phyloP scores from a whole-genome alignment of 2,888 invertebrate genomes.

The Mesorhabditis spiculigera region DNA sequence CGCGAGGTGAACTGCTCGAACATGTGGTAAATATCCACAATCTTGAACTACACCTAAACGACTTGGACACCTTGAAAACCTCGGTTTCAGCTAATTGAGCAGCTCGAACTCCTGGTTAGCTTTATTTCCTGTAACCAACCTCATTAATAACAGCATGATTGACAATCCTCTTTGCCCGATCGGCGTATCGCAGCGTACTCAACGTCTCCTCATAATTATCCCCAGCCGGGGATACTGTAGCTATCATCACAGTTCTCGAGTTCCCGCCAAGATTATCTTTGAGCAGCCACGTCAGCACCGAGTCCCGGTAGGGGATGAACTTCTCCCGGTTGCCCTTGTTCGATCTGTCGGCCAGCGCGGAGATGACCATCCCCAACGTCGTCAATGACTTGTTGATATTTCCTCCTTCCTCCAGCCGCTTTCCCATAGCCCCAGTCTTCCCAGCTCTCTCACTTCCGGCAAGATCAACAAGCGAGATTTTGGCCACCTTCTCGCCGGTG shows the following conservation, averaged over 20 bases:
- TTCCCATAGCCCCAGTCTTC: conserved; percentile 96
- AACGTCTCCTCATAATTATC: conserved; percentile 98
- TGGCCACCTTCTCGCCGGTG: conserved; percentile 91
- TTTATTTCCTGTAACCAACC: conserved; percentile 3
- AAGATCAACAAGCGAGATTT: conserved; percentile 92
- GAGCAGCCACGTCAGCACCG: conserved; percentile 81
- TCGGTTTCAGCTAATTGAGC: too few species aligned
- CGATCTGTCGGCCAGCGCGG: conserved; percentile 87
- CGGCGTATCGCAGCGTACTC: conserved; percentile 76
- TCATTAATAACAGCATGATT: conserved; percentile 98
- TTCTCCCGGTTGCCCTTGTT: conserved; percentile 61
- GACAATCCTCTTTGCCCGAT: conserved; percentile 90
- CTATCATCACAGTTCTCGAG: conserved; percentile 97
- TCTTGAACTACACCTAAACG: too few species aligned
- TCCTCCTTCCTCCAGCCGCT: conserved; percentile 93
- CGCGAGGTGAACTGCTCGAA: too few species aligned
- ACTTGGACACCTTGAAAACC: too few species aligned
- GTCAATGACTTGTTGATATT: conserved; percentile 99
- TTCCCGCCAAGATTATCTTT: conserved; percentile 90
- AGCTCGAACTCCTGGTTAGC: too few species aligned
- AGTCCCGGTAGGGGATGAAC: conserved; percentile 97
- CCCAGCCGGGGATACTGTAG: conserved; percentile 91
- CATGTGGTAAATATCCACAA: too few species aligned
- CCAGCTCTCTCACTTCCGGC: conserved; percentile 96
- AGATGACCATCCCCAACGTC: conserved; percentile 94